Base-by-base conservation (phyloP, 2,888 invertebrate genomes). In the Macropis europaea region DNA sequence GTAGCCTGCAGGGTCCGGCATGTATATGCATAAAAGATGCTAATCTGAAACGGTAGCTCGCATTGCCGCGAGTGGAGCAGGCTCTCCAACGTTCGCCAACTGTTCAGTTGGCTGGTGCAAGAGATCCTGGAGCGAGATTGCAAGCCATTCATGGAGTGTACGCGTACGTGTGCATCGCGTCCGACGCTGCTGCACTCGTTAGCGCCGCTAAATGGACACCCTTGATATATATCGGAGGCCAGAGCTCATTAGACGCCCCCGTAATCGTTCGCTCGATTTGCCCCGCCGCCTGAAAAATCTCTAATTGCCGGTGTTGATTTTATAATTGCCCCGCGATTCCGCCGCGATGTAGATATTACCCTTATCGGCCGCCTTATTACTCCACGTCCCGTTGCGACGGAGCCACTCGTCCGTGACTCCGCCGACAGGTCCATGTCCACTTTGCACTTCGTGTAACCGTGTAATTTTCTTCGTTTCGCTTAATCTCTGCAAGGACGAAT, bases 41-140 rank as follows among this genome's bases (percentile, higher is more conserved):
- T 86, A 86, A 86, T 86, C 86, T 86, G 73, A 85, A 86, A 86
- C 86, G 85, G 86, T 86, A 86, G 86, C 86, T 86, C 82, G 86
- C 77, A 82, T 75, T 77, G 85, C 86, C 83, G 76, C 77, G 83
- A 86, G 84, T 85, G 80, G 78, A 81, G 83, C 83, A 82, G 74
- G 70, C 80, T 78, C 73, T 61, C 66, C 61, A 38, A 43, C 66
- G 57, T 69, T 69, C 69, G 62, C 74, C 76, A 73, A 77, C 77
- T 74, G 76, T 76, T 76, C 77, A 73, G 56, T 74, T 74, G 48
- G 74, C 73, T 45, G 84, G 82, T 62, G 76, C 60, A 32, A 67
- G 74, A 86, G 87, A 87, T 87, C 83, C 79, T 73, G 75, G 78
- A 81, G 83, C 82, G 81, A 86, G 86, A 86, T 81, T 81, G 73